A percentile compares a stretch with the other conserved stretches of the same genome.
These are phyloP conservation scores for Anagrus nilaparvatae DNA, from an alignment of 1,140 invertebrate species.

Conservation along the genomic window DNA sequence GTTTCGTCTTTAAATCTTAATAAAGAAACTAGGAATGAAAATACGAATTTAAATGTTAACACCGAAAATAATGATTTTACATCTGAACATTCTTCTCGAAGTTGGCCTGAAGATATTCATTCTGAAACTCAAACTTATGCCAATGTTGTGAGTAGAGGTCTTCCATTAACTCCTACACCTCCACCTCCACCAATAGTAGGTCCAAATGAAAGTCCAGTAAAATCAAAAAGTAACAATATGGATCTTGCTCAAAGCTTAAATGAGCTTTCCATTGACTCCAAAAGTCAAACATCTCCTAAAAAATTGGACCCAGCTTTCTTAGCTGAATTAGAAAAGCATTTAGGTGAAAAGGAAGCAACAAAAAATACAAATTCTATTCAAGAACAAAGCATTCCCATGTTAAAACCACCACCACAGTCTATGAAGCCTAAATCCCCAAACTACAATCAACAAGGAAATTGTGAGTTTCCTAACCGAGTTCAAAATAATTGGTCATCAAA, in stretches of 20 bases:
- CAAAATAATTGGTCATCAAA: slow-evolving; percentile 33
- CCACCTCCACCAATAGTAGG: slow-evolving; percentile 23
- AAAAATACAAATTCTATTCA: slow-evolving; percentile 38
- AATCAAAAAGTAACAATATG: slow-evolving; percentile 27
- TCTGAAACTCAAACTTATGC: slow-evolving; percentile 25
- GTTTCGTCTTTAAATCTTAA: slow-evolving; percentile 16
- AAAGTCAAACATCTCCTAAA: slow-evolving; percentile 21
- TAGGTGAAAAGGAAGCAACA: slow-evolving; percentile 43
- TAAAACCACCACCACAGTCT: slow-evolving; percentile 39
- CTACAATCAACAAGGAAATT: slow-evolving; percentile 16
- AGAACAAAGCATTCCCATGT: slow-evolving; percentile 28
- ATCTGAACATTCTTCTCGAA: slow-evolving; percentile 13
- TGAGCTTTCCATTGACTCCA: slow-evolving; percentile 27
- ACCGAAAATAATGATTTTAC: slow-evolving; percentile 10
- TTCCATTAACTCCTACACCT: slow-evolving; percentile 13
- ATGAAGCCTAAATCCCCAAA: slow-evolving; percentile 31
- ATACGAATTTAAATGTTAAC: slow-evolving; percentile 28
- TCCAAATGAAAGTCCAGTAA: slow-evolving; percentile 29
- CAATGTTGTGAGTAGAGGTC: slow-evolving; percentile 21
- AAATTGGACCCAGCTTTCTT: slow-evolving; percentile 49
- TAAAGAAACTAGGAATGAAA: slow-evolving; percentile 21
- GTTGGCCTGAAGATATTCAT: slow-evolving; percentile 34
- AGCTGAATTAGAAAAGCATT: slow-evolving; percentile 51
- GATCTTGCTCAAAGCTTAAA: slow-evolving; percentile 32
- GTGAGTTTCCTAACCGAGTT: slow-evolving; percentile 25